phyloP scores from a whole-genome alignment of 1,140 invertebrate species.

The Caerostris extrusa region DNA sequence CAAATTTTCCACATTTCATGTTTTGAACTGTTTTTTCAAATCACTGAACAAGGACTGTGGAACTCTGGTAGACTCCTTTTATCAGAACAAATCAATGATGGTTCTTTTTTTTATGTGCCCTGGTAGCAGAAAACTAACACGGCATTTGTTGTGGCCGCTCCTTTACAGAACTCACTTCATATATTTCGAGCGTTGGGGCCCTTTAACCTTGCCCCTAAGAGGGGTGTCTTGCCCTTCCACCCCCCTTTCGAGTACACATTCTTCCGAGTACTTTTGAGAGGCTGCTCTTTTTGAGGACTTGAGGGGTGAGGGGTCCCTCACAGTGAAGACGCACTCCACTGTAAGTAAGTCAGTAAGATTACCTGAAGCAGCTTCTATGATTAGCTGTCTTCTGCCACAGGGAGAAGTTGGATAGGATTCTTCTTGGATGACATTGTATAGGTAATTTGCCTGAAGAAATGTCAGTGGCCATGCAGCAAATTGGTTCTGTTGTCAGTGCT shows the following conservation, averaged over 20 bases:
- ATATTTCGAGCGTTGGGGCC: constrained; percentile 55
- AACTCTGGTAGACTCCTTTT: too few relatives aligned
- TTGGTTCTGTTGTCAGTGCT: neutral
- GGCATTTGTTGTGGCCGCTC: constrained; percentile 67
- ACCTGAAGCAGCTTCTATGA: constrained; percentile 23
- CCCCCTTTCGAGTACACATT: neutral
- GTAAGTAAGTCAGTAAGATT: constrained; percentile 56
- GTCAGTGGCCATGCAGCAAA: neutral
- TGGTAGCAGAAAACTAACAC: constrained; percentile 10
- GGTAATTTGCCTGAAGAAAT: constrained; percentile 3
- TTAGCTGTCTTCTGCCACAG: constrained; percentile 28
- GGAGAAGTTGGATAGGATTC: neutral
- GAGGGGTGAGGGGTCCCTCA: neutral
- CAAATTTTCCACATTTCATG: too few relatives aligned
- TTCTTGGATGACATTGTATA: neutral
- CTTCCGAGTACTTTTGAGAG: constrained; percentile 1
- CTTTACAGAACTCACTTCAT: constrained; percentile 70
- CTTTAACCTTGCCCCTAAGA: constrained; percentile 6
- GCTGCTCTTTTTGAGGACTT: constrained; percentile 33
- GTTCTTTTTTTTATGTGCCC: constrained; percentile 4
- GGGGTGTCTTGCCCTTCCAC: neutral
- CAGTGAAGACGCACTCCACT: constrained; percentile 17
- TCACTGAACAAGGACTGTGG: too few relatives aligned
- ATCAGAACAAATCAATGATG: neutral
- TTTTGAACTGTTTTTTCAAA: too few relatives aligned